Percentiles rank a stretch among this genome's conserved stretches.
Evolutionary conservation across 2,888 invertebrate genomes (phyloP).

Genomic region (Phalera bucephala): DNA sequence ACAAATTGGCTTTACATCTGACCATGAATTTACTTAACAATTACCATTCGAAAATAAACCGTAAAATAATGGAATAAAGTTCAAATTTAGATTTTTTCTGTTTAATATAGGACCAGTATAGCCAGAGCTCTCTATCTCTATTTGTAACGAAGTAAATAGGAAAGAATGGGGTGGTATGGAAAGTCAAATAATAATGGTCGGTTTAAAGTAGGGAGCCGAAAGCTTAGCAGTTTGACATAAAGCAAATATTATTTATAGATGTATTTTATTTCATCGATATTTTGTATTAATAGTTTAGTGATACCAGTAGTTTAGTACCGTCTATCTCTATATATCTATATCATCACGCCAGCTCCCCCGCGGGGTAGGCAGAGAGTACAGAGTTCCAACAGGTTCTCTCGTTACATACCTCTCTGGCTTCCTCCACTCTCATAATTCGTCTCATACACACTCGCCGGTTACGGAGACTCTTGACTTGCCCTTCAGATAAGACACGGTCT

Average conservation of each 20-base stretch:
- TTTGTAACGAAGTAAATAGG: neutral
- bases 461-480: too few relatives aligned
- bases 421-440: too few relatives aligned
- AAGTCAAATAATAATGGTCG: conserved; percentile 28
- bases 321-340: too few relatives aligned
- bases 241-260: conserved; percentile 51
- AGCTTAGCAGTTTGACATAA: conserved; percentile 42
- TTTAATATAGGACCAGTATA: conserved; percentile 9
- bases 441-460: too few relatives aligned
- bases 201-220: conserved; percentile 24
- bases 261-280: conserved; percentile 10
- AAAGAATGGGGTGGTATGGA: neutral
- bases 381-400: too few relatives aligned
- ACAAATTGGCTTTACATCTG: conserved; percentile 61
- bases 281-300: conserved; percentile 6
- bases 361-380: too few relatives aligned
- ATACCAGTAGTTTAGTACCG: too few relatives aligned
- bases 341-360: too few relatives aligned
- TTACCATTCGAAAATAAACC: conserved; percentile 19
- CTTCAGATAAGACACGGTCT: too few relatives aligned
- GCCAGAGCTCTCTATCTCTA: conserved; percentile 12
- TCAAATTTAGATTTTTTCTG: conserved; percentile 3
- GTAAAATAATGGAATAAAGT: conserved; percentile 10
- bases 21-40: conserved; percentile 34
- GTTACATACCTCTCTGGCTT: too few relatives aligned